Percentiles rank a stretch among this genome's conserved stretches.
These are phyloP conservation scores for Abramis brama DNA, from an alignment of 2,113 vertebrate species.

Conservation along the genomic window DNA sequence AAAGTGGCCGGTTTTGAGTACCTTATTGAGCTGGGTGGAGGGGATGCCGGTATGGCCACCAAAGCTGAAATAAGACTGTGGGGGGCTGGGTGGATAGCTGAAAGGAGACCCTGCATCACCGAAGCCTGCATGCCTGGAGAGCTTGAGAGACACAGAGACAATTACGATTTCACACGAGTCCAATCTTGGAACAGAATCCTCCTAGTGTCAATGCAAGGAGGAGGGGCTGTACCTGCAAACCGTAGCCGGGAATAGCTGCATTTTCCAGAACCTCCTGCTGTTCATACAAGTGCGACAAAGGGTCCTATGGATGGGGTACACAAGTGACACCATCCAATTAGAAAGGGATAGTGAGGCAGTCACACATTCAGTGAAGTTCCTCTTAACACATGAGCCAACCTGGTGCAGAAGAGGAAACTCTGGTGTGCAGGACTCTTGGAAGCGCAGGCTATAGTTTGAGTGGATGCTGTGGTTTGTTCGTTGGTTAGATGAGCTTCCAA, in stretches of 20 bases:
- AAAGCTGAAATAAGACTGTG: constrained; percentile 82
- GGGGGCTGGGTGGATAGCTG: constrained; percentile 76
- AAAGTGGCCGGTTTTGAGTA: constrained; percentile 52
- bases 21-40: constrained; percentile 84
- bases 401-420: constrained; percentile 71
- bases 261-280: constrained; percentile 75
- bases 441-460: constrained; percentile 71
- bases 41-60: constrained; percentile 70
- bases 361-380: neutral
- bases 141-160: neutral
- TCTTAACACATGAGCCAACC: constrained; percentile 55
- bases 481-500: constrained; percentile 74
- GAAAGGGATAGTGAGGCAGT: neutral
- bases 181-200: neutral
- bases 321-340: neutral
- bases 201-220: neutral
- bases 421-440: constrained; percentile 77
- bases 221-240: constrained; percentile 75
- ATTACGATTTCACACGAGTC: neutral
- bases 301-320: constrained; percentile 71
- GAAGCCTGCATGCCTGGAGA: constrained; percentile 67
- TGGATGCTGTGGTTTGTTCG: constrained; percentile 67
- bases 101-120: constrained; percentile 73
- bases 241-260: constrained; percentile 71
- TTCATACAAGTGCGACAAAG: constrained; percentile 77